A percentile compares a stretch with the other conserved stretches of the same genome.
phyloP scores from a whole-genome alignment of 2,113 vertebrate genomes.

The Coregonus clupeaformis region DNA sequence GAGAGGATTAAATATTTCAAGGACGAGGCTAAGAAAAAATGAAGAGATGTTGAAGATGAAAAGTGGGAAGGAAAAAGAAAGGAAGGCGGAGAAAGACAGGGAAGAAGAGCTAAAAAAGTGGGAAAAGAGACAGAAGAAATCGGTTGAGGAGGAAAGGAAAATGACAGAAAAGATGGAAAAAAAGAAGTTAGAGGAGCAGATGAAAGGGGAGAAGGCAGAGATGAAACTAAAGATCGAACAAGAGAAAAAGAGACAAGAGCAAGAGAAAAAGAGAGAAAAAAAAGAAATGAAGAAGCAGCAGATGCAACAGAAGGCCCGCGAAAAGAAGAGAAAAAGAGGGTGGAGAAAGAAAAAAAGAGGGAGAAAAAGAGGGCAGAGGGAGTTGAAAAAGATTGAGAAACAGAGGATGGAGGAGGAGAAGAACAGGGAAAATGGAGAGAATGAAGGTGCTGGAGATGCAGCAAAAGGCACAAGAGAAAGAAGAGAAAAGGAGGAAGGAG shows the following conservation, averaged over 20 bases:
- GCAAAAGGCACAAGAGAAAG: background rate
- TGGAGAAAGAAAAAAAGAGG: too few species aligned
- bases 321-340: too few species aligned
- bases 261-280: too few species aligned
- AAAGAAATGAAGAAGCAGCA: too few species aligned
- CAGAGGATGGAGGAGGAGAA: too few species aligned
- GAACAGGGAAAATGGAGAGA: background rate
- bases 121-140: background rate
- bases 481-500: background rate
- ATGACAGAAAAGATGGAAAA: background rate
- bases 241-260: too few species aligned
- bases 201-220: background rate
- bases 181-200: background rate
- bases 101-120: background rate
- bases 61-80: background rate
- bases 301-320: too few species aligned
- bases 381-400: too few species aligned
- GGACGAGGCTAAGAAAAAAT: background rate
- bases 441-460: background rate
- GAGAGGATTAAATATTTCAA: background rate
- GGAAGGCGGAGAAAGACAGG: background rate
- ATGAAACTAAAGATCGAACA: background rate
- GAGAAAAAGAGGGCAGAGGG: too few species aligned
- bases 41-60: background rate
- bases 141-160: background rate